Evolutionary conservation across 1,140 invertebrate species (phyloP).

Genomic region (Macrobrachium nipponense): DNA sequence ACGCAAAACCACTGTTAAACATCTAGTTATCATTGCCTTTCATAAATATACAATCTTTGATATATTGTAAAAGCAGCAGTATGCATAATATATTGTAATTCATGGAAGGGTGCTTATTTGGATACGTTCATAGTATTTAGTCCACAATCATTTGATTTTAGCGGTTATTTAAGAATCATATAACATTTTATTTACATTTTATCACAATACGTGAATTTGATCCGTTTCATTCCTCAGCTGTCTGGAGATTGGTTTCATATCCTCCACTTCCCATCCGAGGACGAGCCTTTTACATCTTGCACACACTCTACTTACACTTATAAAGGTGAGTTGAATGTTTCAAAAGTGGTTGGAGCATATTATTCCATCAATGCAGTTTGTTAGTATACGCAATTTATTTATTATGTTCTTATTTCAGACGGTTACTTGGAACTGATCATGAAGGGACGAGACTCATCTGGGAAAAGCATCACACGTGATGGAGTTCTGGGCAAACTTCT

Average conservation of each 20-base stretch:
- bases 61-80: too few species aligned
- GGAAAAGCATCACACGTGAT: background rate
- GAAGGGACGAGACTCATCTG: background rate
- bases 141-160: too few species aligned
- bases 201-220: background rate
- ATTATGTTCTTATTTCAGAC: background rate
- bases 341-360: background rate
- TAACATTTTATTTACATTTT: too few species aligned
- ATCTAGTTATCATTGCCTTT: too few species aligned
- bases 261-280: slow-evolving; percentile 5
- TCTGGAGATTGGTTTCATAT: slow-evolving; percentile 1
- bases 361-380: background rate
- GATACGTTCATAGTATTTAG: too few species aligned
- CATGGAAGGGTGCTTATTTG: too few species aligned
- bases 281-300: slow-evolving; percentile 6
- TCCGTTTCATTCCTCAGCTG: background rate
- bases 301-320: background rate
- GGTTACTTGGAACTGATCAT: background rate
- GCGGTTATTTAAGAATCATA: too few species aligned
- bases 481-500: background rate
- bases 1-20: too few species aligned
- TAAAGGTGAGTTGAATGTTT: background rate
- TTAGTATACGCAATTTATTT: background rate
- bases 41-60: too few species aligned
- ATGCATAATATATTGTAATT: too few species aligned